Base-by-base conservation (phyloP, 2,888 invertebrate species). In the Bruchidius siliquastri region DNA sequence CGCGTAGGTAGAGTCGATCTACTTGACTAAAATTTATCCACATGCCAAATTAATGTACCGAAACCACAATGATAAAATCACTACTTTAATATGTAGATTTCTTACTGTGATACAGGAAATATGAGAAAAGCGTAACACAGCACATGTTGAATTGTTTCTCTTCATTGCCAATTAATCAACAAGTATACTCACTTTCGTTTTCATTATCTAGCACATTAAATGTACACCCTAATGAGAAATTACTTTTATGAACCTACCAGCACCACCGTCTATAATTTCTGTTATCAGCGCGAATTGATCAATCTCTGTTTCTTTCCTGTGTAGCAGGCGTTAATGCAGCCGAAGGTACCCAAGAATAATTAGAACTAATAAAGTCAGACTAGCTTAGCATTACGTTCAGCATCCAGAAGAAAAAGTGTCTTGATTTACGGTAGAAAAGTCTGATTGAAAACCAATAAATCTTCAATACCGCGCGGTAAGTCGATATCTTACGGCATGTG, bases 371-470 rank as follows among this genome's bases (percentile, higher is more conserved):
- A 49, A 49, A 49, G 49, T 49, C 49, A 49, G 49, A 18, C 18
- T 49, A 49, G 49, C 49, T 49, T 13, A 49, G 49, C 49, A 13
- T 49, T 49, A 13, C 49, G 26, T 26, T 26, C 26, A 26, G 26
- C 49, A 13, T 49, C 6, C 49, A 13, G 13, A 1, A 49, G 10
- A 49, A 49, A 49, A 49, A 49, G 8, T 49, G 13, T 8, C 49
- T 49, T 77, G 77, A 79, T 79, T 80, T 77, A 79, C 76, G 67
- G 72, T 22, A 75, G 72, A 73, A 72, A 74, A 72, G 67, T 76
- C 76, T 77, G 78, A 79, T 78, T 76, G 77, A 76, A 77, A 73
- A 73, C 70, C 75, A 68, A 79, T 80, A 79, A 79, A 79, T 80
- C 78, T 76, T 76, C 26, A 71, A 74, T 76, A 76, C 76, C 75